Percentiles rank a stretch among this genome's conserved stretches.
These are phyloP conservation scores for Rhinolophus sinicus DNA, from an alignment of 2,113 vertebrate genomes.

Conservation along the genomic window DNA sequence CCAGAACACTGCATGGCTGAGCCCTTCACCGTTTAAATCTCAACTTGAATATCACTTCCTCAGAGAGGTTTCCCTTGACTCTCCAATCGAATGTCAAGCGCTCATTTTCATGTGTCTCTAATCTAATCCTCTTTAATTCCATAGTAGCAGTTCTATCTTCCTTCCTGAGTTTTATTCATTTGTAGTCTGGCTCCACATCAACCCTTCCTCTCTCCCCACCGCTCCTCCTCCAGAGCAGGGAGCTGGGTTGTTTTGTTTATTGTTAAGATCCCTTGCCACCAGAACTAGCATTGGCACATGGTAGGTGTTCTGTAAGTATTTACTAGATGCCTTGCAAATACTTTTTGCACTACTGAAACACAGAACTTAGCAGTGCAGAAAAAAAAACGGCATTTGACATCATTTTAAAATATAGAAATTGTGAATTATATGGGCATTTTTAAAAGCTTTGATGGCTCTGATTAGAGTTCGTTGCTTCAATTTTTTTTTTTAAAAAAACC, in stretches of 20 bases:
- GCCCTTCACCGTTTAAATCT: background rate
- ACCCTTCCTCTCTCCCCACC: background rate
- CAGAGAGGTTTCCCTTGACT: background rate
- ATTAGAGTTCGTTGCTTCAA: constrained; percentile 55
- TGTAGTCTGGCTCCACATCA: background rate
- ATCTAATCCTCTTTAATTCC: background rate
- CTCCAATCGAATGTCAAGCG: background rate
- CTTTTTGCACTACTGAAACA: constrained; percentile 38
- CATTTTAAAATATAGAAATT: constrained; percentile 48
- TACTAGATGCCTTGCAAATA: constrained; percentile 52
- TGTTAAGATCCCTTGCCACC: background rate
- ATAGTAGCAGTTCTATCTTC: background rate
- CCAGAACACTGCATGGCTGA: background rate
- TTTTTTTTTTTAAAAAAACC: constrained; percentile 49
- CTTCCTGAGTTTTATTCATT: background rate
- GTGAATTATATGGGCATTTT: constrained; percentile 49
- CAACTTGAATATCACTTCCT: background rate
- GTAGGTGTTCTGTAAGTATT: constrained; percentile 41
- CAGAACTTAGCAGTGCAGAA: constrained; percentile 28
- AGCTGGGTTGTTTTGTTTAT: constrained; percentile 28
- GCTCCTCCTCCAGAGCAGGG: background rate
- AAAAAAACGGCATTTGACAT: constrained; percentile 18
- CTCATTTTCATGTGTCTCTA: background rate
- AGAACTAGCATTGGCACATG: background rate
- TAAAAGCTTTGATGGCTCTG: constrained; percentile 64